phyloP scores from a whole-genome alignment of 2,888 invertebrate genomes.

The Apamea crenata region DNA sequence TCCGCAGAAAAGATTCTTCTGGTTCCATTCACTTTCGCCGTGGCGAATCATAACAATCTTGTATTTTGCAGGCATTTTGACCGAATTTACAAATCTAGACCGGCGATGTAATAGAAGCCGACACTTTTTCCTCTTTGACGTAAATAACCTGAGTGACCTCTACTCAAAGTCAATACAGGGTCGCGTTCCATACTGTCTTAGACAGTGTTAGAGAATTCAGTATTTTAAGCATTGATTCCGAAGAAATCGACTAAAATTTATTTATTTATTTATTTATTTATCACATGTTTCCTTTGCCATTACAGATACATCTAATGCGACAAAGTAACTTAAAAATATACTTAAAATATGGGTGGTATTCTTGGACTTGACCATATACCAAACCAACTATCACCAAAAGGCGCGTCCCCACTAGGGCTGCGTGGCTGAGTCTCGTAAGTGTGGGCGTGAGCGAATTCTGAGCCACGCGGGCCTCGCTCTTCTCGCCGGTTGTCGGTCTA shows the following conservation, averaged over 20 bases:
- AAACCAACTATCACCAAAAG: too few species aligned
- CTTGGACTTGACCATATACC: too few species aligned
- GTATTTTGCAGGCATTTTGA: conserved; percentile 87
- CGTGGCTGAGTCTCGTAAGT: too few species aligned
- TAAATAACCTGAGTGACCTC: conserved; percentile 81
- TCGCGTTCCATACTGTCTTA: conserved; percentile 11
- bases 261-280: too few species aligned
- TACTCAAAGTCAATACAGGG: conserved; percentile 55
- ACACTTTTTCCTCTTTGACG: conserved; percentile 72
- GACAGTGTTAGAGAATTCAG: background rate
- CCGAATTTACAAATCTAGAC: conserved; percentile 47
- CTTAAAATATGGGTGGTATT: background rate
- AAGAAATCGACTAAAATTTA: conserved; percentile 38
- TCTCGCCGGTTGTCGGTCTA: too few species aligned
- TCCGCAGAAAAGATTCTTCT: conserved; percentile 93
- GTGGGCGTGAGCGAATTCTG: too few species aligned
- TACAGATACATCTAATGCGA: too few species aligned
- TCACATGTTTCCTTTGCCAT: too few species aligned
- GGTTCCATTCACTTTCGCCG: conserved; percentile 94
- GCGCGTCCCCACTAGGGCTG: too few species aligned
- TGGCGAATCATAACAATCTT: conserved; percentile 94
- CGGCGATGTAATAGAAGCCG: conserved; percentile 62
- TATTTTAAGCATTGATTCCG: background rate
- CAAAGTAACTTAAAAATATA: too few species aligned
- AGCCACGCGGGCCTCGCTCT: too few species aligned